phyloP scores from a whole-genome alignment of 2,888 invertebrate species.

The Diaperis boleti region DNA sequence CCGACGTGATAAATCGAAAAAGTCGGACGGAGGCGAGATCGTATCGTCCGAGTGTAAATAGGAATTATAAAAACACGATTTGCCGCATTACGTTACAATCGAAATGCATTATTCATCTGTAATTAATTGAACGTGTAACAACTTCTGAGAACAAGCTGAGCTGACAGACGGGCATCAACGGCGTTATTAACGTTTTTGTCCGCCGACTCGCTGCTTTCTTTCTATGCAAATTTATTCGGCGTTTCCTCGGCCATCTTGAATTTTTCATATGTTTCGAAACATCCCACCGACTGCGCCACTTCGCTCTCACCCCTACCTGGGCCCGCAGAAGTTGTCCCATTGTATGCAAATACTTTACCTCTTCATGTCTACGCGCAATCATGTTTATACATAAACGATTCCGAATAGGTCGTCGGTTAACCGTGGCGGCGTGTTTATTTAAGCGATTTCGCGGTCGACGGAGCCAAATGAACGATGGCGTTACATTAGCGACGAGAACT shows the following conservation, averaged over 20 bases:
- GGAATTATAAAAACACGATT: constrained; percentile 35
- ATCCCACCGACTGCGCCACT: neutral
- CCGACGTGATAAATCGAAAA: constrained; percentile 21
- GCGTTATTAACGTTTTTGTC: constrained; percentile 38
- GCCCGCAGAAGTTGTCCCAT: constrained; percentile 26
- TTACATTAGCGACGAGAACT: constrained; percentile 33
- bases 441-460: constrained; percentile 34
- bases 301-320: neutral
- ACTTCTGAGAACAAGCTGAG: constrained; percentile 35
- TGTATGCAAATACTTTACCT: constrained; percentile 30
- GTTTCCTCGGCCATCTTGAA: neutral
- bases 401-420: constrained; percentile 35
- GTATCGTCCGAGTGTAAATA: constrained; percentile 21
- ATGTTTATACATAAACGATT: constrained; percentile 38
- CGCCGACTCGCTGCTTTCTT: constrained; percentile 22
- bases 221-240: constrained; percentile 33
- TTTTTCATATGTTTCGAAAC: neutral
- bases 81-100: constrained; percentile 35
- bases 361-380: constrained; percentile 26
- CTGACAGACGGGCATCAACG: constrained; percentile 34
- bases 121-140: constrained; percentile 38
- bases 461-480: constrained; percentile 34
- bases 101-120: constrained; percentile 35
- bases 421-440: constrained; percentile 30
- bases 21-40: constrained; percentile 18